phyloP scores from a whole-genome alignment of 92 coral and sea anemone genomes.

The Epizoanthus scotinus region DNA sequence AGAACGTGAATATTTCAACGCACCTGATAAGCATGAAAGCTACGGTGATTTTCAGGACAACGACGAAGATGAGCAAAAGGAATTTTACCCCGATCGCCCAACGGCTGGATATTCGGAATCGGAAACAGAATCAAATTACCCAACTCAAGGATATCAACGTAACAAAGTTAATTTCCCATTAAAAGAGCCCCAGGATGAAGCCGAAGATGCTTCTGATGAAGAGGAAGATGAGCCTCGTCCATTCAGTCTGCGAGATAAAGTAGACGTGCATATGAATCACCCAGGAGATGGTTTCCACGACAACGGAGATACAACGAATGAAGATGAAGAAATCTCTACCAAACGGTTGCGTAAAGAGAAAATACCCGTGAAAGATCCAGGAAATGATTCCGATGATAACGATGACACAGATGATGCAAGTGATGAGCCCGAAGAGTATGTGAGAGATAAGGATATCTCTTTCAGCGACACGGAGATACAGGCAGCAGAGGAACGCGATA shows the following conservation, averaged over 20 bases:
- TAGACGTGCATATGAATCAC: constrained; percentile 22
- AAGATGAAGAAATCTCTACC: not conserved
- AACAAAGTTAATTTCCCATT: constrained; percentile 9
- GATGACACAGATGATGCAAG: not conserved
- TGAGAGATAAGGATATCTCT: not conserved
- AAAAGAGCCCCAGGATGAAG: constrained; percentile 12
- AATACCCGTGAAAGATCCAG: not conserved
- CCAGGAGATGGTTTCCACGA: not conserved
- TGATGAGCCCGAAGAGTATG: not conserved
- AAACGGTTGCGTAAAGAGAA: not conserved
- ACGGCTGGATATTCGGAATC: constrained; percentile 10
- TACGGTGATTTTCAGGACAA: constrained; percentile 89
- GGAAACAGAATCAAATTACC: constrained; percentile 1
- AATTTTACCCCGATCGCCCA: constrained; percentile 15
- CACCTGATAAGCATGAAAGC: constrained; percentile 52
- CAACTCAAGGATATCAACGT: constrained; percentile 16
- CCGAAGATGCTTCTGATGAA: not conserved
- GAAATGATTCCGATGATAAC: not conserved
- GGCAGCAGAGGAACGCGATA: not conserved
- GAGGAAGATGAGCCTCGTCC: constrained; percentile 39
- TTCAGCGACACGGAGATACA: constrained; percentile 5
- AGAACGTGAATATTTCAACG: constrained; percentile 34
- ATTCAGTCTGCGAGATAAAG: constrained; percentile 46
- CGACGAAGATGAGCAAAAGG: constrained; percentile 68
- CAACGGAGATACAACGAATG: constrained; percentile 13